phyloP scores from a whole-genome alignment of 2,888 invertebrate species.

The Neoscelio sp. region DNA sequence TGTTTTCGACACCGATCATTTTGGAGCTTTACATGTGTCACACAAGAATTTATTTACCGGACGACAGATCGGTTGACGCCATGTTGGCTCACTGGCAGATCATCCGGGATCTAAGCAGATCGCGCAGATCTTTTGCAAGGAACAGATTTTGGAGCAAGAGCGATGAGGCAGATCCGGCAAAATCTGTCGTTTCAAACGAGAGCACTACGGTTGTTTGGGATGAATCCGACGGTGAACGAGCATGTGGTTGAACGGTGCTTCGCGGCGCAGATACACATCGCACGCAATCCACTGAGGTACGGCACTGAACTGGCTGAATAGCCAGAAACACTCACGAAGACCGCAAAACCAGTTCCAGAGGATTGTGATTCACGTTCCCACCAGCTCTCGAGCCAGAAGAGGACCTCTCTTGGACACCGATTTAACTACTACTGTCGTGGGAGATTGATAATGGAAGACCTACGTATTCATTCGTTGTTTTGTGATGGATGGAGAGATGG shows the following conservation, averaged over 20 bases:
- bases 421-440: constrained; percentile 46
- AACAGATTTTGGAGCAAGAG: too few species aligned
- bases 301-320: constrained; percentile 48
- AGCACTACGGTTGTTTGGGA: constrained; percentile 6
- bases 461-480: constrained; percentile 11
- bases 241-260: constrained; percentile 25
- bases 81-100: constrained; percentile 81
- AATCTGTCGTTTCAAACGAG: too few species aligned
- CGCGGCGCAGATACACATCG: constrained; percentile 30
- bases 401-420: constrained; percentile 58
- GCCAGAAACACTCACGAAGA: constrained; percentile 22
- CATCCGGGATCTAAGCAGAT: constrained; percentile 73
- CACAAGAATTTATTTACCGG: constrained; percentile 78
- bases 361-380: constrained; percentile 48
- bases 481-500: constrained; percentile 1
- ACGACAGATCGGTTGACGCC: constrained; percentile 83
- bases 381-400: constrained; percentile 40
- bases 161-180: too few species aligned
- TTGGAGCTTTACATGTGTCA: constrained; percentile 13
- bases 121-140: too few species aligned
- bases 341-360: constrained; percentile 55
- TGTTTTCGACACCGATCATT: too few species aligned
- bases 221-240: constrained; percentile 3
- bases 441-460: constrained; percentile 30
- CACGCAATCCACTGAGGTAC: constrained; percentile 49